phyloP scores from a whole-genome alignment of 2,888 invertebrate species.

The Malthinus flaveolus region DNA sequence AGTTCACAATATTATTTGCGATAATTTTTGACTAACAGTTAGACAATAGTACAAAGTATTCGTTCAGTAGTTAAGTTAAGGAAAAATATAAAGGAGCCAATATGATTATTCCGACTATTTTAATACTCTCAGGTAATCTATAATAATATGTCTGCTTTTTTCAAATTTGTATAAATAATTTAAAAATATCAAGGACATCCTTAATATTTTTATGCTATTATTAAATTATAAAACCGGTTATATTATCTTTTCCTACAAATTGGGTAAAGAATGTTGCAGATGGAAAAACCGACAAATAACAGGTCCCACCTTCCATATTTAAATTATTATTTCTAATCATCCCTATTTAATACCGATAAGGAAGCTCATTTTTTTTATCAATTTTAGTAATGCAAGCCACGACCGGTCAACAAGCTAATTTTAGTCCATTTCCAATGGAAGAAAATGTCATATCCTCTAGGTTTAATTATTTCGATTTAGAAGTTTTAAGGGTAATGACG shows the following conservation, averaged over 20 bases:
- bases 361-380: not conserved
- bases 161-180: slow-evolving; percentile 2
- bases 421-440: not conserved
- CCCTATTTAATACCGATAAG: not conserved
- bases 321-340: not conserved
- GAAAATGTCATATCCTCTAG: slow-evolving; percentile 22
- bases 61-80: not conserved
- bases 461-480: slow-evolving; percentile 50
- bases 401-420: slow-evolving; percentile 1
- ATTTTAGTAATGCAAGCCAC: slow-evolving; percentile 3
- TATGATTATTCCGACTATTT: slow-evolving; percentile 10
- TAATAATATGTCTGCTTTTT: not conserved
- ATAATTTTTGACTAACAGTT: slow-evolving; percentile 6
- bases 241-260: slow-evolving; percentile 13
- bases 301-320: not conserved
- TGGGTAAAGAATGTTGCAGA: slow-evolving; percentile 6
- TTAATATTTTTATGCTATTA: slow-evolving; percentile 5
- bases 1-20: slow-evolving; percentile 12
- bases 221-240: slow-evolving; percentile 14
- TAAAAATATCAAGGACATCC: slow-evolving; percentile 18
- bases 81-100: not conserved
- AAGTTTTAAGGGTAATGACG: slow-evolving; percentile 45
- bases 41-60: slow-evolving; percentile 2
- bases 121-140: slow-evolving; percentile 17
- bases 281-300: slow-evolving; percentile 19